Evolutionary conservation across 35 echinoderm and acorn worm species (phyloP).

Genomic region (Diadema setosum): DNA sequence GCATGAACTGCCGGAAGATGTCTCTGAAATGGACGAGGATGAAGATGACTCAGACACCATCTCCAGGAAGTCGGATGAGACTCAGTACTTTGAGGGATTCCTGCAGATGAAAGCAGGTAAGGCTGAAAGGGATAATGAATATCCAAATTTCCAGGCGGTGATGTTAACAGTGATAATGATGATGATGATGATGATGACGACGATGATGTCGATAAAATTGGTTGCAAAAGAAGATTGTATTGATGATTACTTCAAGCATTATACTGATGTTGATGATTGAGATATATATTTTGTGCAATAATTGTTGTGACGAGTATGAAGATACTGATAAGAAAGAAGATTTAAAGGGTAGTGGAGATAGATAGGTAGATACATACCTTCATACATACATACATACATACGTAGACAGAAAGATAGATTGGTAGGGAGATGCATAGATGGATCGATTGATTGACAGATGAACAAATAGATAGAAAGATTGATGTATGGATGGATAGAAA

Average conservation of each 20-base stretch:
- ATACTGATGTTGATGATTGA: background rate
- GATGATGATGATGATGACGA: background rate
- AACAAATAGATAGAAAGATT: too few relatives aligned
- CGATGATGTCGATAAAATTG: background rate
- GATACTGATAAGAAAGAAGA: background rate
- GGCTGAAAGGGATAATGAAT: background rate
- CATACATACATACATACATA: too few relatives aligned
- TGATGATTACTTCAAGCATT: background rate
- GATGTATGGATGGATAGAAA: too few relatives aligned
- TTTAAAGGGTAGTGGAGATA: background rate
- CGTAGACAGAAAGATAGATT: too few relatives aligned
- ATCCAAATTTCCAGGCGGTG: background rate
- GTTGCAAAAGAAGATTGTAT: background rate
- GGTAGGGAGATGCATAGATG: too few relatives aligned
- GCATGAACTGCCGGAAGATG: background rate
- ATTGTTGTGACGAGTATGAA: background rate
- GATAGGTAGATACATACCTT: background rate
- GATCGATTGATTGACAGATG: too few relatives aligned
- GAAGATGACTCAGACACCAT: conserved; percentile 77
- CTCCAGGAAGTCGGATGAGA: conserved; percentile 83
- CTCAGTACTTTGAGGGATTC: conserved; percentile 80
- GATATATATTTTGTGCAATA: background rate
- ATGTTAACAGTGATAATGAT: background rate
- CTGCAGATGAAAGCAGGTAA: conserved; percentile 85
- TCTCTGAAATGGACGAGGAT: conserved; percentile 29